phyloP scores from a whole-genome alignment of 2,113 vertebrate species.

The Haplotaxodon microlepis region DNA sequence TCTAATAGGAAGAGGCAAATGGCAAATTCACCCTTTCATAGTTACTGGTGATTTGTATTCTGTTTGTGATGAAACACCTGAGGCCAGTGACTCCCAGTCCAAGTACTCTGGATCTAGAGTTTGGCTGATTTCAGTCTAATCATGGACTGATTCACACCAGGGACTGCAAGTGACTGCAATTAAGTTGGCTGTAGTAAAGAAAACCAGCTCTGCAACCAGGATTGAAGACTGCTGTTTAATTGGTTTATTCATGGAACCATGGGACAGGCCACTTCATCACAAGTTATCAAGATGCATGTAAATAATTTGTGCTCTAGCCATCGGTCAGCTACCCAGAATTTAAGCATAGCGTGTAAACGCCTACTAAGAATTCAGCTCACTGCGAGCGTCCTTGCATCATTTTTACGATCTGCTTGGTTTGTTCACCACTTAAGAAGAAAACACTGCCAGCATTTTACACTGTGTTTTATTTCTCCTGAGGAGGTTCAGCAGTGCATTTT shows the following conservation, averaged over 20 bases:
- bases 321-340: background rate
- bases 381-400: conserved; percentile 9
- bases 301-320: conserved; percentile 15
- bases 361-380: conserved; percentile 11
- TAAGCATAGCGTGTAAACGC: conserved; percentile 9
- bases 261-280: conserved; percentile 20
- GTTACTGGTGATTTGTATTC: background rate
- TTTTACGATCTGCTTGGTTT: conserved; percentile 41
- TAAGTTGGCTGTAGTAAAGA: conserved; percentile 8
- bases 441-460: conserved; percentile 29
- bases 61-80: conserved; percentile 22
- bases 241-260: conserved; percentile 44
- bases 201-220: conserved; percentile 9
- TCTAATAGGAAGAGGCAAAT: background rate
- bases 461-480: conserved; percentile 38
- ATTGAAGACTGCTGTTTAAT: conserved; percentile 41
- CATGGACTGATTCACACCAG: conserved; percentile 13
- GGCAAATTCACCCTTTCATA: background rate
- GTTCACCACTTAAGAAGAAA: conserved; percentile 35
- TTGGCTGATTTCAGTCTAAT: conserved; percentile 17
- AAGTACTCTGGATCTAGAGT: background rate
- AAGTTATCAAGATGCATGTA: conserved; percentile 45
- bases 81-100: conserved; percentile 4
- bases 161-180: conserved; percentile 24
- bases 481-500: conserved; percentile 35